Percentiles rank a stretch among this genome's conserved stretches.
Conservation (phyloP, 1,140 invertebrate species). For the Hypothenemus hampei region DNA sequence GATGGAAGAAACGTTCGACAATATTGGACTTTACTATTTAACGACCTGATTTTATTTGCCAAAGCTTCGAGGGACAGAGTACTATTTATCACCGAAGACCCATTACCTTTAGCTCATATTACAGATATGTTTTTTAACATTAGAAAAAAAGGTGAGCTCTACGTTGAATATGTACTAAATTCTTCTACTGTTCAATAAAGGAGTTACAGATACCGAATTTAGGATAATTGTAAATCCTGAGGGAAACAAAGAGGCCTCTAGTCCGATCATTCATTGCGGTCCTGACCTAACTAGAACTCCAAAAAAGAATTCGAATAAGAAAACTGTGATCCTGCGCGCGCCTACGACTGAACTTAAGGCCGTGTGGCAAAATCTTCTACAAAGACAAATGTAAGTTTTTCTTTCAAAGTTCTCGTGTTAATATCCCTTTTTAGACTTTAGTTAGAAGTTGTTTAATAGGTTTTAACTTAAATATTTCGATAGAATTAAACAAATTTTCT, state of each 20-base stretch:
- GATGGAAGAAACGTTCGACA: conserved; percentile 74
- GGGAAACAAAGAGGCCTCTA: conserved; percentile 49
- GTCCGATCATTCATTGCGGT: conserved; percentile 62
- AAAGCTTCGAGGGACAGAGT: conserved; percentile 79
- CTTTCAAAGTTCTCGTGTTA: too few relatives aligned
- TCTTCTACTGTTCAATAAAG: not conserved
- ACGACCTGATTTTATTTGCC: conserved; percentile 76
- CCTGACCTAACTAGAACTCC: conserved; percentile 54
- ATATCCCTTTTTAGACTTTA: too few relatives aligned
- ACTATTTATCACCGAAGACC: conserved; percentile 80
- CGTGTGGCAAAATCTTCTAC: conserved; percentile 83
- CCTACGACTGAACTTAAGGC: conserved; percentile 78
- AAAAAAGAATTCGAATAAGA: conserved; percentile 55
- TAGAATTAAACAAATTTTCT: too few relatives aligned
- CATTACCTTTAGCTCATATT: conserved; percentile 67
- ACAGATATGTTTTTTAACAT: conserved; percentile 79
- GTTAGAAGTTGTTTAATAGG: too few relatives aligned
- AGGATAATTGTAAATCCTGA: conserved; percentile 58
- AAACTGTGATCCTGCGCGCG: conserved; percentile 67
- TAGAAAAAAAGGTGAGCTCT: conserved; percentile 66
- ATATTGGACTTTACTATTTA: conserved; percentile 79
- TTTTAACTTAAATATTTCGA: too few relatives aligned
- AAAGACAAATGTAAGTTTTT: conserved; percentile 73
- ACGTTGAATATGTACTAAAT: not conserved
- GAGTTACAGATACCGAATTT: conserved; percentile 61